Evolutionary conservation across 2,113 vertebrate species (phyloP).

Genomic region (Antechinus stuartii): DNA sequence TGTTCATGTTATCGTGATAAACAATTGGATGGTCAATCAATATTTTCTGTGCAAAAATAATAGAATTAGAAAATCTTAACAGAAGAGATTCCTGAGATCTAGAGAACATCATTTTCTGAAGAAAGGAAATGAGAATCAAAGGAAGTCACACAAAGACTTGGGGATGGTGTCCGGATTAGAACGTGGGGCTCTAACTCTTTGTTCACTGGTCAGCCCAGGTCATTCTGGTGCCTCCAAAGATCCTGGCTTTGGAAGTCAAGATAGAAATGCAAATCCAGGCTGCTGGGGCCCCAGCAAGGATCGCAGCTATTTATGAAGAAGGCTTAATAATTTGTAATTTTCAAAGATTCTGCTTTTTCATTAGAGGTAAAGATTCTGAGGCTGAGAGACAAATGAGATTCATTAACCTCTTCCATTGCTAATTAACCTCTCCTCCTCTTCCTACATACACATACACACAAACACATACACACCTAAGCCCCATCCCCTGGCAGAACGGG

Average conservation of each 20-base stretch:
- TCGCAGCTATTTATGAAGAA: neutral
- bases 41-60: neutral
- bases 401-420: slow-evolving; percentile 9
- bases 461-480: neutral
- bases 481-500: neutral
- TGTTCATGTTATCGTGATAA: neutral
- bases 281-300: neutral
- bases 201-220: neutral
- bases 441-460: neutral
- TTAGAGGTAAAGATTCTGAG: neutral
- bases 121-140: neutral
- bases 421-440: slow-evolving; percentile 21
- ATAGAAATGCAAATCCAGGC: neutral
- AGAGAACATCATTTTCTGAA: neutral
- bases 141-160: neutral
- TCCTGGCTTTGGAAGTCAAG: neutral
- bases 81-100: neutral
- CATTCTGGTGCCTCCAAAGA: neutral
- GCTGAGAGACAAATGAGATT: neutral
- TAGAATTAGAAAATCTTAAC: neutral
- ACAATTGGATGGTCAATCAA: neutral
- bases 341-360: neutral
- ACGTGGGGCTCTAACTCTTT: neutral
- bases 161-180: neutral
- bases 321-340: neutral